A percentile compares a stretch with the other conserved stretches of the same genome.
Evolutionary conservation across 2,113 vertebrate species (phyloP).

Genomic region (Callorhinus ursinus): DNA sequence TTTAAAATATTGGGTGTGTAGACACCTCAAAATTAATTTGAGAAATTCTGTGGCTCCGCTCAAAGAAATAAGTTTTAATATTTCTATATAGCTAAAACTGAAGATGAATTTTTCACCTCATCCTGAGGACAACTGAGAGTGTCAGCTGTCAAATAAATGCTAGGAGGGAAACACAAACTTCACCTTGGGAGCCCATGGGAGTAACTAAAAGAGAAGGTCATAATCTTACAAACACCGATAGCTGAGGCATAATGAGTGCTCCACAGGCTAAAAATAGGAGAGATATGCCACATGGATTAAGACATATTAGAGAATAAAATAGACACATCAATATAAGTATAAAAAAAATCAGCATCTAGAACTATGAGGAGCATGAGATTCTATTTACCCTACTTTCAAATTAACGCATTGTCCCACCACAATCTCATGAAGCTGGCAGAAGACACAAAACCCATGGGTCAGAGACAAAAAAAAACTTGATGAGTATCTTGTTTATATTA

Average conservation of each 20-base stretch:
- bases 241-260: background rate
- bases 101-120: background rate
- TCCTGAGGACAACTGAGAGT: background rate
- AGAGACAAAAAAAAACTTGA: background rate
- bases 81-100: background rate
- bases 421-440: background rate
- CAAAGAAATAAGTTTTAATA: background rate
- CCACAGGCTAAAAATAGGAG: background rate
- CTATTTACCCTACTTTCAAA: background rate
- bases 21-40: background rate
- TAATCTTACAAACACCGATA: background rate
- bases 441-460: background rate
- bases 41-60: background rate
- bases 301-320: background rate
- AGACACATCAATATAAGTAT: background rate
- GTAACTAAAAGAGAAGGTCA: background rate
- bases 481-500: background rate
- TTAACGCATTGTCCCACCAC: background rate
- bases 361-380: background rate
- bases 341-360: background rate
- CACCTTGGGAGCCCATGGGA: background rate
- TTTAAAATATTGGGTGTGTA: background rate
- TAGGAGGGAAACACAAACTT: background rate
- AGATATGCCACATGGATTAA: background rate
- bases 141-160: background rate